phyloP scores from a whole-genome alignment of 2,113 vertebrate genomes.

The Clarias magur region DNA sequence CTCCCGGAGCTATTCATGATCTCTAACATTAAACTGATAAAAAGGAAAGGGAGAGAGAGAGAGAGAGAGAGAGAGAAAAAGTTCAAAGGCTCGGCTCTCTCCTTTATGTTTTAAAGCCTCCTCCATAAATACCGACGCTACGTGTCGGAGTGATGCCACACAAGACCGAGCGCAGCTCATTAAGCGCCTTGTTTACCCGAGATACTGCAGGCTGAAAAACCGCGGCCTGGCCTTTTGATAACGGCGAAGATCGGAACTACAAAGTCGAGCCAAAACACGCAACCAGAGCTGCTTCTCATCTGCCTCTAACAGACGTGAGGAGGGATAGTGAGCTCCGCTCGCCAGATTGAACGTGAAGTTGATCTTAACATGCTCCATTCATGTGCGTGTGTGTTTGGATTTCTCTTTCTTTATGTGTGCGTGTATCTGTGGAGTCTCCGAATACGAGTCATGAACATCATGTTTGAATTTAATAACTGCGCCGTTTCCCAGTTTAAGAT shows the following conservation, averaged over 20 bases:
- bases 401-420: not conserved
- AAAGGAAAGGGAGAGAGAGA: constrained; percentile 5
- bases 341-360: constrained; percentile 23
- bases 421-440: not conserved
- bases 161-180: constrained; percentile 54
- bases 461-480: constrained; percentile 52
- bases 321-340: constrained; percentile 3
- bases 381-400: not conserved
- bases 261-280: constrained; percentile 46
- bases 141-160: constrained; percentile 15
- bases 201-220: constrained; percentile 39
- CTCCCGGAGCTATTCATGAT: constrained; percentile 39
- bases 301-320: constrained; percentile 32
- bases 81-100: constrained; percentile 45
- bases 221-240: constrained; percentile 22
- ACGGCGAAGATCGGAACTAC: constrained; percentile 50
- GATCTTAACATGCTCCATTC: constrained; percentile 21
- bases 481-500: constrained; percentile 42
- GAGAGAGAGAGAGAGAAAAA: not conserved
- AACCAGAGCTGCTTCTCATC: constrained; percentile 43
- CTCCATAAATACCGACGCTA: constrained; percentile 57
- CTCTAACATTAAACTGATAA: constrained; percentile 42
- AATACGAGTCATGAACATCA: constrained; percentile 34
- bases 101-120: constrained; percentile 60
- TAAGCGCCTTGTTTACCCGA: constrained; percentile 56